Evolutionary conservation across 2,888 invertebrate genomes (phyloP), one percentile per base, ranked within the genome.

Genomic region (Plagiodera versicolora): DNA sequence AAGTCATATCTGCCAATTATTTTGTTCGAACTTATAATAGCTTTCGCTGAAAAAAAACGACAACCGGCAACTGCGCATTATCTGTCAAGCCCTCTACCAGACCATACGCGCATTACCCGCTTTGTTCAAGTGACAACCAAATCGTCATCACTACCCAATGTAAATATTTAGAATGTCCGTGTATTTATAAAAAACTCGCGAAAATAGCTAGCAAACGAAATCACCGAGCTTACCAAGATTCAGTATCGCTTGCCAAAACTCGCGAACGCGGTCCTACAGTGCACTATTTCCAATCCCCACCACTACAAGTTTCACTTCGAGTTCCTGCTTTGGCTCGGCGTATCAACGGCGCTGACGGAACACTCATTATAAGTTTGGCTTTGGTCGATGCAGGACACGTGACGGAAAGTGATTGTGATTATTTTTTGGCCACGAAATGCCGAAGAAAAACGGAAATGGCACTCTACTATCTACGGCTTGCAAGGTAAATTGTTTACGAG

Each of bases 401-500:
- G 59, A 32, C 55, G 51, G 17, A 47, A 55, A 60, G 63, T 66
- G 60, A 56, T 66, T 67, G 63, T 67, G 64, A 61, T 5, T 24
- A n/a, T 61, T 61, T 59, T 59, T 59, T 56, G 49, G 18, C 64
- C 60, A 65, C n/a, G 72, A 71, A 67, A 75, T 76, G 76, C 70
- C 72, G 45, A 73, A 70, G 56, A 75, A 73, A 68, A 69, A 67
- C 60, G 72, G 72, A 67, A 61, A 62, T 49, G 60, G 67, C 16
- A 70, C 66, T 28, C 73, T 73, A 50, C 72, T 75, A 39, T 73
- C 72, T 30, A 72, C 70, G 72, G 74, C 70, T 63, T 74, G 70
- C 71, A 76, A 75, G 75, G 75, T 76, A 75, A 71, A 61, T 56
- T 49, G 55, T 54, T 58, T 69, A 63, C 58, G 62, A 65, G 4